Conservation (phyloP, 2,113 vertebrate species). For the Pandion haliaetus region DNA sequence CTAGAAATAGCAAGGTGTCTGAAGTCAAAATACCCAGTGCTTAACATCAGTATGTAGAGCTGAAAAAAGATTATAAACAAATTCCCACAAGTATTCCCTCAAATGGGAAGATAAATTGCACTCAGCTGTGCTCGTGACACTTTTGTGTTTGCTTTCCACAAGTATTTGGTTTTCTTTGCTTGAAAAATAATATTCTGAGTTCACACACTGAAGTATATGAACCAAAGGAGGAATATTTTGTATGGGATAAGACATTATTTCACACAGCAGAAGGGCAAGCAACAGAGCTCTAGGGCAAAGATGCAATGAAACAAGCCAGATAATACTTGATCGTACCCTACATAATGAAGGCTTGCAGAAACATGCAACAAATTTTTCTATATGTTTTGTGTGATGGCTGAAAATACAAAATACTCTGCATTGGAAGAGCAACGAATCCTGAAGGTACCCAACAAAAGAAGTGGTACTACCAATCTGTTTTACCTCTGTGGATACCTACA, state of each 20-base stretch:
- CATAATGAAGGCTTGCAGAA: neutral
- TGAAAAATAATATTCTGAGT: neutral
- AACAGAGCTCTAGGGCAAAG: neutral
- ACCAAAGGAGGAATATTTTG: neutral
- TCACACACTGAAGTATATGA: neutral
- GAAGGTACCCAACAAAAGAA: neutral
- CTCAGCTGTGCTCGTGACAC: neutral
- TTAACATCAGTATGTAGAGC: neutral
- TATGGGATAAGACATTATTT: neutral
- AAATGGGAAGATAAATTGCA: neutral
- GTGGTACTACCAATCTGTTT: neutral
- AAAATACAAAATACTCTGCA: neutral
- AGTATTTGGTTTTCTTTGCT: neutral
- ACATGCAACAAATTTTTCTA: neutral
- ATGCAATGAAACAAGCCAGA: neutral
- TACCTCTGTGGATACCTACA: neutral
- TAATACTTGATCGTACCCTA: neutral
- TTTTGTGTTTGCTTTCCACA: neutral
- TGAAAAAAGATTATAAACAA: neutral
- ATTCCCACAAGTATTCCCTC: neutral
- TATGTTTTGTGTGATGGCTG: neutral
- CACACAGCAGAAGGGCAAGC: neutral
- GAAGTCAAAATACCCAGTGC: neutral
- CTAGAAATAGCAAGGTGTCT: constrained; percentile 14
- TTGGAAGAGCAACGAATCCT: neutral